Percentiles rank a stretch among this genome's conserved stretches.
These are phyloP conservation scores for Mesembrinibis cayennensis DNA, from an alignment of 2,113 vertebrate species.

Conservation along the genomic window DNA sequence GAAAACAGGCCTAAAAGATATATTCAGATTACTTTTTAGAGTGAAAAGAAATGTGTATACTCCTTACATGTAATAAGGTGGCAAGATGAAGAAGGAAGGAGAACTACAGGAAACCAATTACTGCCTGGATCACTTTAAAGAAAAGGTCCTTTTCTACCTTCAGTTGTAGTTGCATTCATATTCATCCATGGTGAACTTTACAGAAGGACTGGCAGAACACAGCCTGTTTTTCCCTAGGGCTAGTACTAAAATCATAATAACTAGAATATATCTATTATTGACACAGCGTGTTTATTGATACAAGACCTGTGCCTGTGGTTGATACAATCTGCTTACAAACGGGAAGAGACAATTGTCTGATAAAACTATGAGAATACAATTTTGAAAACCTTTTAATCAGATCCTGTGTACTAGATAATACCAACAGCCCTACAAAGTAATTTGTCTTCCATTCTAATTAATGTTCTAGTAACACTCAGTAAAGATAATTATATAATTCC, in stretches of 20 bases:
- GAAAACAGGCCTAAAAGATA: not conserved
- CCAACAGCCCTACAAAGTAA: not conserved
- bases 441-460: not conserved
- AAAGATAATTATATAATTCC: not conserved
- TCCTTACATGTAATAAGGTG: not conserved
- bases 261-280: not conserved
- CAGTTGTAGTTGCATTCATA: not conserved
- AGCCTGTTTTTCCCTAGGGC: not conserved
- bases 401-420: not conserved
- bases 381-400: not conserved
- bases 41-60: not conserved
- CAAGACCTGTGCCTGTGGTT: not conserved
- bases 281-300: not conserved
- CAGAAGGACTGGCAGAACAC: not conserved
- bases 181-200: not conserved
- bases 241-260: not conserved
- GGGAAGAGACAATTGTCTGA: not conserved
- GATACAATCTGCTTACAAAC: not conserved
- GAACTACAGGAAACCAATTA: not conserved
- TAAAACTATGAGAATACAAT: not conserved
- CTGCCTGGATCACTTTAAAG: not conserved
- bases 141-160: not conserved
- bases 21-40: not conserved
- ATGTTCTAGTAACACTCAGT: not conserved
- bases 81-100: not conserved